Percentiles rank a stretch among this genome's conserved stretches.
Evolutionary conservation across 2,797 vertebrate species (phyloP).

Genomic region (Octomys mimax): DNA sequence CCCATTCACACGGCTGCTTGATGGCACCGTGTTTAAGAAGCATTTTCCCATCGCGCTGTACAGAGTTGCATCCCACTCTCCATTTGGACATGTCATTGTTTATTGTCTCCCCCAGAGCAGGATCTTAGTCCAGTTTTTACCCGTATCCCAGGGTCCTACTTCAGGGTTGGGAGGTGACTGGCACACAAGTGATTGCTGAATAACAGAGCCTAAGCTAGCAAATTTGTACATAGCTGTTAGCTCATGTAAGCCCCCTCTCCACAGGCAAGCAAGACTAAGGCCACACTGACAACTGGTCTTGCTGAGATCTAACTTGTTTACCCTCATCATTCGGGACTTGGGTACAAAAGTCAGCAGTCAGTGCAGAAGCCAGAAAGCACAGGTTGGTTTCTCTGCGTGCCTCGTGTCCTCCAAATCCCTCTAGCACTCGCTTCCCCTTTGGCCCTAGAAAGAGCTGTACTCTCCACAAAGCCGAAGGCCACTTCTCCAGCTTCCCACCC

Average conservation of each 20-base stretch:
- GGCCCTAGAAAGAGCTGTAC: neutral
- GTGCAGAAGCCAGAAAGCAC: neutral
- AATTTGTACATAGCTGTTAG: neutral
- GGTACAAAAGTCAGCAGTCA: neutral
- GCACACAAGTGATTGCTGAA: neutral
- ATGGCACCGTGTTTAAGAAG: neutral
- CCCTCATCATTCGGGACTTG: neutral
- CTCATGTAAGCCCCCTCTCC: neutral
- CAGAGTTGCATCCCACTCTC: rapidly evolving
- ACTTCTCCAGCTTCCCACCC: neutral
- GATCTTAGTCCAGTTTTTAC: neutral
- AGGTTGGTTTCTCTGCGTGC: neutral
- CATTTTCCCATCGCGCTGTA: neutral
- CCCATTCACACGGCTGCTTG: neutral
- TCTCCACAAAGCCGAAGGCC: neutral
- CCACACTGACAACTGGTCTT: rapidly evolving
- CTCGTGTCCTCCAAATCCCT: neutral
- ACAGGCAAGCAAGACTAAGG: neutral
- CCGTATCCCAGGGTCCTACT: no score
- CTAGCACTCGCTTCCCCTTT: neutral
- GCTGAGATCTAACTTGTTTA: neutral
- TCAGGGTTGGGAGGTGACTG: no score
- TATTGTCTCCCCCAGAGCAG: neutral
- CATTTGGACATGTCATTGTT: no score
- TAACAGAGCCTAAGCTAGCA: neutral